Base-by-base conservation (phyloP, 2,888 invertebrate species). In the Globia sparganii region DNA sequence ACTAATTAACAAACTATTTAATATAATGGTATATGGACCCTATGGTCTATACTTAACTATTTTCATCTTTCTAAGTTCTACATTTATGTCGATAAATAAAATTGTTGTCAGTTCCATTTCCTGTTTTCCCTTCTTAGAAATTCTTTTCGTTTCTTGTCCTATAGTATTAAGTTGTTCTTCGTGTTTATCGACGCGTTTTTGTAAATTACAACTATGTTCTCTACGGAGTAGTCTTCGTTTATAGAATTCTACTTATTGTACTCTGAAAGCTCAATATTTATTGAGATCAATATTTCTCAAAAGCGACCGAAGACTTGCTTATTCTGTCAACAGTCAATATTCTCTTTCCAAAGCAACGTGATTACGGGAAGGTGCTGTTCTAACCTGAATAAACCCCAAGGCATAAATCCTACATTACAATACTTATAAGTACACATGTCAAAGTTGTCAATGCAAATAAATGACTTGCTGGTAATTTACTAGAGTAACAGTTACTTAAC, bases 361-460 rank as follows among this genome's bases (percentile, higher is more conserved):
- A n/a, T 40, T 21, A 72, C 9, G 2, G 15, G 1, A 37, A 59
- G 15, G 18, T 68, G 49, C n/a, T 59, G 28, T 59, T 49, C 15
- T 28, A 40, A 59, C 59, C 40, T 64, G 1, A 81, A 75, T 68
- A 81, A 46, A 31, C 58, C 15, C 0, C n/a, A 58, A 62, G 0
- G 34, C 49, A 70, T 78, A 71, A 66, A 68, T 78, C 2, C 1
- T 31, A 28, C 34, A 67, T 71, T 34, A 58, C 83, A 59, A 81
- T 70, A 78, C 46, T 40, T 69, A 56, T 59, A 53, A 28, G 53
- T 46, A 70, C 64, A 75, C 64, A 79, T 80, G 88, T 75, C 84
- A 81, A 8, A 21, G 46, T 68, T 81, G 86, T 86, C 84, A 84
- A 67, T 72, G 40, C 58, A 81, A 84, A 84, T 83, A 58, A 80